These are phyloP conservation scores for Cantharis rufa DNA, from an alignment of 2,888 invertebrate species.

Conservation along the genomic window DNA sequence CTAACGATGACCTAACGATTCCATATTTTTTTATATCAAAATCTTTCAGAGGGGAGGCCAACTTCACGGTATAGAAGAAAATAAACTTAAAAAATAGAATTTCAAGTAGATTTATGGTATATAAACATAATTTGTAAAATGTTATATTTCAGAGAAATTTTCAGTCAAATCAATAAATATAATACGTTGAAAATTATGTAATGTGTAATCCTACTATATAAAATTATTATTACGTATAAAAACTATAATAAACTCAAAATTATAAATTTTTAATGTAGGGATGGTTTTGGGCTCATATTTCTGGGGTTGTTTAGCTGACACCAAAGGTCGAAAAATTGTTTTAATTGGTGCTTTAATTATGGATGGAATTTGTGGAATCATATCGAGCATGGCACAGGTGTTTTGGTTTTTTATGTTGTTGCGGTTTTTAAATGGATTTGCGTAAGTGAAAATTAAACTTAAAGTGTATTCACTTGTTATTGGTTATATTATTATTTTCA, in stretches of 20 bases:
- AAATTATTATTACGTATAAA: too few relatives aligned
- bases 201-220: too few relatives aligned
- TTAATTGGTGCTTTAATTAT: conserved; percentile 73
- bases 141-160: too few relatives aligned
- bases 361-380: conserved; percentile 73
- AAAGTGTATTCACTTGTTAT: background rate
- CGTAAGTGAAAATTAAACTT: conserved; percentile 61
- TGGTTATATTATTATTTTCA: conserved; percentile 47
- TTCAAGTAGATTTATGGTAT: too few relatives aligned
- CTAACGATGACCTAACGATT: too few relatives aligned
- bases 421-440: conserved; percentile 78
- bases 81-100: too few relatives aligned
- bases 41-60: too few relatives aligned
- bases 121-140: too few relatives aligned
- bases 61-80: too few relatives aligned
- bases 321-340: conserved; percentile 76
- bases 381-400: conserved; percentile 75
- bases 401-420: conserved; percentile 73
- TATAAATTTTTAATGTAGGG: conserved; percentile 56
- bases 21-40: too few relatives aligned
- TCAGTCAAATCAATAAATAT: too few relatives aligned
- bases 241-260: background rate
- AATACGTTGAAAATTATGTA: too few relatives aligned
- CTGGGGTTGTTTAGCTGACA: conserved; percentile 84
- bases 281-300: conserved; percentile 84